Conservation (phyloP, 23 tunicate species). For the Corella eumyota region DNA sequence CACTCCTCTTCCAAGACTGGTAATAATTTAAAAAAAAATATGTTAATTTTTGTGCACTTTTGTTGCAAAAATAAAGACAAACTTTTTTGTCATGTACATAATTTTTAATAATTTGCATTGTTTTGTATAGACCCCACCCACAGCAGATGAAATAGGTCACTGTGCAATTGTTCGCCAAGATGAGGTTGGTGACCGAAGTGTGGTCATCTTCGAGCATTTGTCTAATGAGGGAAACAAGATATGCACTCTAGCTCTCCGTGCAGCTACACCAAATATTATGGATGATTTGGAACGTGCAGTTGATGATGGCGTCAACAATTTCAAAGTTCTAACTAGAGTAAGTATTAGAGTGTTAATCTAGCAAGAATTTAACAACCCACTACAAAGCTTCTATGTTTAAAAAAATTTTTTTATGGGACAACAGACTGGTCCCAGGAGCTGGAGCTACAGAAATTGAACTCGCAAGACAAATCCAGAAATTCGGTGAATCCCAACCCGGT, state of each 20-base stretch:
- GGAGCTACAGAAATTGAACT: conserved; percentile 96
- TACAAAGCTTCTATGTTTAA: neutral
- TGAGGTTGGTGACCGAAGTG: conserved; percentile 81
- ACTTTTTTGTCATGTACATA: too few relatives aligned
- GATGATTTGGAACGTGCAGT: conserved; percentile 98
- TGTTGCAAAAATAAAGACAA: too few relatives aligned
- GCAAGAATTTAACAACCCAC: neutral
- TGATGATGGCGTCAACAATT: conserved; percentile 99
- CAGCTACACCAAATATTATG: conserved; percentile 78
- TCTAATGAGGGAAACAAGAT: conserved; percentile 46
- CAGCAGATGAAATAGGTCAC: conserved; percentile 82
- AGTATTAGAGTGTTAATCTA: neutral
- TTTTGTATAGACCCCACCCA: conserved; percentile 89
- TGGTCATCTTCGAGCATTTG: conserved; percentile 64
- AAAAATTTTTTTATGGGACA: conserved; percentile 32
- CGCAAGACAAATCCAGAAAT: conserved; percentile 43
- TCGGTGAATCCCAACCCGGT: conserved; percentile 91
- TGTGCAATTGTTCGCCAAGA: conserved; percentile 77
- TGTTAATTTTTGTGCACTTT: too few relatives aligned
- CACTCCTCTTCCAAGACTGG: conserved; percentile 89
- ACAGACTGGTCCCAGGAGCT: conserved; percentile 79
- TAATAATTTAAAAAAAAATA: too few relatives aligned
- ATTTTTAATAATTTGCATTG: too few relatives aligned
- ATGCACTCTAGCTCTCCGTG: conserved; percentile 83
- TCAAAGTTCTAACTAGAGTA: conserved; percentile 85